Percentiles rank a stretch among this genome's conserved stretches.
These are phyloP conservation scores for Halictus rubicundus DNA, from an alignment of 1,140 invertebrate genomes.

Conservation along the genomic window DNA sequence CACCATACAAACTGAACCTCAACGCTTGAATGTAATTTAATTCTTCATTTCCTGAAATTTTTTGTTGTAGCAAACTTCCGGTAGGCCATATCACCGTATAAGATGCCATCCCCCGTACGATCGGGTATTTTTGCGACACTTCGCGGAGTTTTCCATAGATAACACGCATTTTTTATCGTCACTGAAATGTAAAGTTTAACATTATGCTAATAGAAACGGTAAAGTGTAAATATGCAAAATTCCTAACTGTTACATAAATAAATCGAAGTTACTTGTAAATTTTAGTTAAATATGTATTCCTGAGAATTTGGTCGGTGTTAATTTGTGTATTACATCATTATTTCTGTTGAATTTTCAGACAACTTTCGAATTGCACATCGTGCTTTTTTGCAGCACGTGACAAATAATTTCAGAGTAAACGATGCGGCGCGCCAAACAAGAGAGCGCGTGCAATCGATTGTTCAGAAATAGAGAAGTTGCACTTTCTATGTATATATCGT, in stretches of 20 bases:
- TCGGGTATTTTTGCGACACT: constrained; percentile 79
- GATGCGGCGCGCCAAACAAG: constrained; percentile 37
- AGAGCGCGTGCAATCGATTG: constrained; percentile 28
- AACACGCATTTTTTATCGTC: constrained; percentile 66
- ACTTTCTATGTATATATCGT: background rate
- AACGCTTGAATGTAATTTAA: constrained; percentile 82
- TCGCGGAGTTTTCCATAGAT: constrained; percentile 76
- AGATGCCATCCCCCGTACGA: constrained; percentile 86
- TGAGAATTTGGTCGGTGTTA: background rate
- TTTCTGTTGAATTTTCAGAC: background rate
- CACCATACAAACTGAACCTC: constrained; percentile 86
- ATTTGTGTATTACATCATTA: constrained; percentile 6
- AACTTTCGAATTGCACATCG: constrained; percentile 20
- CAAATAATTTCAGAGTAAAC: constrained; percentile 15
- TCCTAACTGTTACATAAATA: background rate
- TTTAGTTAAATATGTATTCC: background rate
- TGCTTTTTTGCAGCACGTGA: constrained; percentile 22
- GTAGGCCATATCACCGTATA: constrained; percentile 88
- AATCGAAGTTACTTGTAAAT: background rate
- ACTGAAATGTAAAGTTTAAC: constrained; percentile 53
- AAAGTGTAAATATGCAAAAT: constrained; percentile 1
- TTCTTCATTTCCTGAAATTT: constrained; percentile 81
- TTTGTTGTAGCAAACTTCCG: constrained; percentile 83
- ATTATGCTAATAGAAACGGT: no score
- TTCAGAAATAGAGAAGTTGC: constrained; percentile 33